These are phyloP conservation scores for Plecturocebus donacophilus DNA, from an alignment of 2,113 vertebrate genomes.

Conservation along the genomic window DNA sequence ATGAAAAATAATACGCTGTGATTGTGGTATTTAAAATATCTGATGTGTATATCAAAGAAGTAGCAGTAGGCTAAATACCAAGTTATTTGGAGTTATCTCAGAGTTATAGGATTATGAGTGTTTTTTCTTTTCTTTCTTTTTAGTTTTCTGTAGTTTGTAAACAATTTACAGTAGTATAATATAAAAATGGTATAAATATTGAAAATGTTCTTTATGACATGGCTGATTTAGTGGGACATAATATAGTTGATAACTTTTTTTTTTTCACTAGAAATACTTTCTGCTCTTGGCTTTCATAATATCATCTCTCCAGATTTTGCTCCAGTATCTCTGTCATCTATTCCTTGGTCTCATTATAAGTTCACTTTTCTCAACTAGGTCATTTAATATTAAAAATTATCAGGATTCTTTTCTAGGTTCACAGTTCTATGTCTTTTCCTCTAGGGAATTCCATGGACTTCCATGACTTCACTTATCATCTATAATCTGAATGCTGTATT, in stretches of 20 bases:
- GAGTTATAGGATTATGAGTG: background rate
- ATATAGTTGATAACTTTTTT: background rate
- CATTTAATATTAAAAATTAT: background rate
- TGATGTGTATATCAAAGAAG: background rate
- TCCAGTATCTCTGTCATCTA: background rate
- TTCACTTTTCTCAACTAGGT: background rate
- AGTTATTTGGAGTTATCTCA: background rate
- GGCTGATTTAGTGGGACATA: background rate
- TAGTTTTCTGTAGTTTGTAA: background rate
- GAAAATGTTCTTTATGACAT: too few relatives aligned
- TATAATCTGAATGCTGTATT: background rate
- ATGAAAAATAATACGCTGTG: background rate
- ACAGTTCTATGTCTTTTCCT: background rate
- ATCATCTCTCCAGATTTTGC: background rate
- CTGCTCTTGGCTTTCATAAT: background rate
- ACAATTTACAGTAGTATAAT: background rate
- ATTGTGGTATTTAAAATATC: slow-evolving; percentile 7
- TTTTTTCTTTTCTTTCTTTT: background rate
- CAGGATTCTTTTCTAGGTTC: background rate
- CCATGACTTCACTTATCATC: background rate
- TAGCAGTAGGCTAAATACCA: background rate
- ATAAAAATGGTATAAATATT: slow-evolving; percentile 9
- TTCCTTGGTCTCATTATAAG: background rate
- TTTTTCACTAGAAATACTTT: background rate
- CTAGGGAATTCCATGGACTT: background rate